These are phyloP conservation scores for Daptonema setosum DNA, from an alignment of 2,888 invertebrate genomes.

Conservation along the genomic window DNA sequence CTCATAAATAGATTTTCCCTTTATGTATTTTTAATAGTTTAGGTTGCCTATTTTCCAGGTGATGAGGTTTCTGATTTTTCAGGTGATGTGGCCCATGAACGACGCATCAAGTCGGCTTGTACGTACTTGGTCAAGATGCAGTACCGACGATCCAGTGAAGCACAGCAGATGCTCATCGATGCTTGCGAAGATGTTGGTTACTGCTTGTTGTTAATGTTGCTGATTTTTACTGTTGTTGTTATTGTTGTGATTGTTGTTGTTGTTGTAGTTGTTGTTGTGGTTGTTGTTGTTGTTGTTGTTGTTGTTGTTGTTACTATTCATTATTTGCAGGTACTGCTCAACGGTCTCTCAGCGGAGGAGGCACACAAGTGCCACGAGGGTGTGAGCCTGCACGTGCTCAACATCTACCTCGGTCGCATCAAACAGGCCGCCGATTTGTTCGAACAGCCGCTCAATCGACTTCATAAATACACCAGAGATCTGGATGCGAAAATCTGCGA, in stretches of 20 bases:
- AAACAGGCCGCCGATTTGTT: not conserved
- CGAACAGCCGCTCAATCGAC: conserved; percentile 1
- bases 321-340: conserved; percentile 6
- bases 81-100: not conserved
- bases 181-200: conserved; percentile 3
- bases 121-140: conserved; percentile 2
- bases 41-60: not conserved
- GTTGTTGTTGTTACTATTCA: no score
- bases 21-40: no score
- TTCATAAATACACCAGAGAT: not conserved
- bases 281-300: no score
- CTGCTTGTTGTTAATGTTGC: no score
- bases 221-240: no score
- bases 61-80: not conserved
- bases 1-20: no score
- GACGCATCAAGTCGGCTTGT: not conserved
- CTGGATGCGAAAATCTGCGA: no score
- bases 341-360: not conserved
- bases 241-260: no score
- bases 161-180: not conserved
- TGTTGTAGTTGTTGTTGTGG: no score
- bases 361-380: not conserved
- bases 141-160: not conserved
- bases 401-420: not conserved
- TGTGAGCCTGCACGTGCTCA: conserved; percentile 1